Conservation (phyloP, 1,140 invertebrate species). For the Ladona fulva region DNA sequence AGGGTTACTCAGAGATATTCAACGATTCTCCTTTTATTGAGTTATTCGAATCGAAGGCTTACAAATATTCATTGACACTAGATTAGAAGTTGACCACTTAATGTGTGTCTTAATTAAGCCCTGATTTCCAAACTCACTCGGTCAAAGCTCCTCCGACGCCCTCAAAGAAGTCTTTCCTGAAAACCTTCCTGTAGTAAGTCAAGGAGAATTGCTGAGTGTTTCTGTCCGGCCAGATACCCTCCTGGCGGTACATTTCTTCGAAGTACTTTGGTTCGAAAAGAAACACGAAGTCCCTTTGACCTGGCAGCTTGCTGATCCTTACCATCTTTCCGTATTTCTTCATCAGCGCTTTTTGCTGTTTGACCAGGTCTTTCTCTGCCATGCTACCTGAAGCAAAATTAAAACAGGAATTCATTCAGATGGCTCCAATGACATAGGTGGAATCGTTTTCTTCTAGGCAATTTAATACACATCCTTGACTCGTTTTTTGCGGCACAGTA, state of each 20-base stretch:
- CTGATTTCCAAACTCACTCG: conserved; percentile 30
- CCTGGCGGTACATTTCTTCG: conserved; percentile 33
- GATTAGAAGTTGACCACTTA: no score
- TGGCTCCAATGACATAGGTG: no score
- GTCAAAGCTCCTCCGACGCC: conserved; percentile 27
- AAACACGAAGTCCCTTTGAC: conserved; percentile 8
- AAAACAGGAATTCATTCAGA: no score
- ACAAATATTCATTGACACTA: no score
- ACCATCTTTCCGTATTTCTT: conserved; percentile 13
- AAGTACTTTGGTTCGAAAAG: conserved; percentile 14
- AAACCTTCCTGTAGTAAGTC: conserved; percentile 30
- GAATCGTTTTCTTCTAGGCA: no score
- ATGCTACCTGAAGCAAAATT: no score
- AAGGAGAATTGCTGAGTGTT: conserved; percentile 23
- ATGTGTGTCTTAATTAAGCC: no score
- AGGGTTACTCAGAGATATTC: not conserved
- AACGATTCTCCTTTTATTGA: not conserved
- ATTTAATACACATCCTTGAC: no score
- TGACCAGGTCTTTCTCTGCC: not conserved
- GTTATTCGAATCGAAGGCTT: not conserved
- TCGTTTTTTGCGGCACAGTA: no score
- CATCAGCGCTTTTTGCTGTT: not conserved
- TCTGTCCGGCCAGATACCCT: conserved; percentile 33
- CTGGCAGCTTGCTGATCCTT: not conserved
- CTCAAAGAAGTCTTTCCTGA: conserved; percentile 27